A percentile compares a stretch with the other conserved stretches of the same genome.
Evolutionary conservation across 2,113 vertebrate genomes (phyloP).

Genomic region (Sturnira hondurensis): DNA sequence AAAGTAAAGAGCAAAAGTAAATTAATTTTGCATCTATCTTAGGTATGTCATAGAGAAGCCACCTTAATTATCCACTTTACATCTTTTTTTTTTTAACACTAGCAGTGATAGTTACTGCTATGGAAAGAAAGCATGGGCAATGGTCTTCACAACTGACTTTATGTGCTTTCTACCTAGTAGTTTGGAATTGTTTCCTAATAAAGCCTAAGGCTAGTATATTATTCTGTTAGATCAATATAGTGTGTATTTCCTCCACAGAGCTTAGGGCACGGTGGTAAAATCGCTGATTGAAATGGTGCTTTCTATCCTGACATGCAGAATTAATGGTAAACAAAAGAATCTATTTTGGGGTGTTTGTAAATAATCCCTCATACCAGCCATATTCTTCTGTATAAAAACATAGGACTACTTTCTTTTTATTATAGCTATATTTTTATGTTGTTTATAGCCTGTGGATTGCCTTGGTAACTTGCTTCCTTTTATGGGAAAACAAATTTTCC

Average conservation of each 20-base stretch:
- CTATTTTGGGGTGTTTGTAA: constrained; percentile 29
- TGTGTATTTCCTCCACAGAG: constrained; percentile 17
- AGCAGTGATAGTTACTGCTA: background rate
- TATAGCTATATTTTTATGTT: constrained; percentile 57
- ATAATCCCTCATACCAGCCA: background rate
- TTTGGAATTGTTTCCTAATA: constrained; percentile 42
- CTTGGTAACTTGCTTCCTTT: constrained; percentile 64
- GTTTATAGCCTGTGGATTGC: constrained; percentile 57
- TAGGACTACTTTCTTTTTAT: constrained; percentile 53
- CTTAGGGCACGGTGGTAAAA: background rate
- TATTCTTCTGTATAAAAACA: constrained; percentile 12
- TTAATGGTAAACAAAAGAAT: constrained; percentile 31
- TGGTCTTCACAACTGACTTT: background rate
- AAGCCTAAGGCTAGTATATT: background rate
- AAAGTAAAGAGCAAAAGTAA: constrained; percentile 35
- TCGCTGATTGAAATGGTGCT: constrained; percentile 7
- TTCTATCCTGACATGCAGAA: constrained; percentile 32
- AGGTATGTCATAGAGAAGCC: background rate
- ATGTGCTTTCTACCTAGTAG: background rate
- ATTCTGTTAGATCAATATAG: constrained; percentile 2
- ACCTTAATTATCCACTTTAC: background rate
- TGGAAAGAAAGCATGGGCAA: background rate
- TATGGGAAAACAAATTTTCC: constrained; percentile 51
- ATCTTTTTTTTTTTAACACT: background rate
- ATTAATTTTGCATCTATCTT: constrained; percentile 10